Evolutionary conservation across 2,113 vertebrate species (phyloP).

Genomic region (Ciconia maguari): DNA sequence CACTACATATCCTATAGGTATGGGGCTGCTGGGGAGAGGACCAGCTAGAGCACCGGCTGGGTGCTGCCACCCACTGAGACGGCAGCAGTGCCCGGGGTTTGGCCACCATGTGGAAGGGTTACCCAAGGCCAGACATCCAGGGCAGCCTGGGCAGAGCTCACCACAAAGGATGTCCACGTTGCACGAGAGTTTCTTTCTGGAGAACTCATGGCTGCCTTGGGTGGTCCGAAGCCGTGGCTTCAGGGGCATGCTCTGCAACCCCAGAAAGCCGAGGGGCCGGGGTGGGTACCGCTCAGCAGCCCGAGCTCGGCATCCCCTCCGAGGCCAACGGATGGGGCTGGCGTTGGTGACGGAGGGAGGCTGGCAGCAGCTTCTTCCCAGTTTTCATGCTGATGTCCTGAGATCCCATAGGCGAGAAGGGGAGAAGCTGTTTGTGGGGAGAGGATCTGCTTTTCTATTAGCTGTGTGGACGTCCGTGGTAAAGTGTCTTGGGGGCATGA

Average conservation of each 20-base stretch:
- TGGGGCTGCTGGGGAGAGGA: neutral
- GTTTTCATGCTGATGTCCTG: neutral
- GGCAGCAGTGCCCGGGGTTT: rapidly evolving
- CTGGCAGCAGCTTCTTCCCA: neutral
- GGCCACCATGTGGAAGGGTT: rapidly evolving
- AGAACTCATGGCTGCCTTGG: neutral
- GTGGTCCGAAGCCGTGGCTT: neutral
- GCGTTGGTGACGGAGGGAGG: rapidly evolving
- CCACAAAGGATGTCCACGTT: rapidly evolving
- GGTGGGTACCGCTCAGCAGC: neutral
- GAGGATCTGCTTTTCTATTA: neutral
- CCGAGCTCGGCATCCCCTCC: neutral
- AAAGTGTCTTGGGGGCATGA: neutral
- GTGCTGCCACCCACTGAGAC: neutral
- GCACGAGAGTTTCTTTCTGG: neutral
- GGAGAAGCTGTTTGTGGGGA: neutral
- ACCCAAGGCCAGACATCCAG: neutral
- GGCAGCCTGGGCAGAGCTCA: neutral
- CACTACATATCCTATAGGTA: rapidly evolving
- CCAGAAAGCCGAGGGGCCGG: too few relatives aligned
- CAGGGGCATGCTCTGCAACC: neutral
- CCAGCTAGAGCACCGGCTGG: neutral
- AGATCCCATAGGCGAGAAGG: rapidly evolving
- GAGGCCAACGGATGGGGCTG: rapidly evolving
- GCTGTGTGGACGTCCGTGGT: rapidly evolving